Conservation (phyloP, 2,888 invertebrate species). For the Drosophila ustulata region DNA sequence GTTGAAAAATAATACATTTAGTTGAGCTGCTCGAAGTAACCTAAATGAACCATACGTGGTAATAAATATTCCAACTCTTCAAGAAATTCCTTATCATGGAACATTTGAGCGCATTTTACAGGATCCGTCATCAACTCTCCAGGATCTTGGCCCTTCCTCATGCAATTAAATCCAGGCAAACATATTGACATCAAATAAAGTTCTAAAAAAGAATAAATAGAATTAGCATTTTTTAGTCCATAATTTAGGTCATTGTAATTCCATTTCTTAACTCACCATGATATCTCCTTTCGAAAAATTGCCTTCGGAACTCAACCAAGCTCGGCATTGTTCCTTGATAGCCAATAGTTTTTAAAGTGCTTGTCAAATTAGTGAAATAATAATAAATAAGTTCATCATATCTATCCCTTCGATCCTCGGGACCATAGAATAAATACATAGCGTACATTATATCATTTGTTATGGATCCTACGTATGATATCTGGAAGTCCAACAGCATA, state of each 20-base stretch:
- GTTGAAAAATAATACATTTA: not conserved
- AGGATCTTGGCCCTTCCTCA: conserved; percentile 17
- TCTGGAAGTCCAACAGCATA: conserved; percentile 73
- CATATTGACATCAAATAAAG: conserved; percentile 26
- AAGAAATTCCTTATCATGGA: conserved; percentile 12
- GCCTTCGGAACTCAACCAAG: conserved; percentile 47
- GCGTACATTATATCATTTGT: conserved; percentile 65
- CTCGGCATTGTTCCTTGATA: conserved; percentile 59
- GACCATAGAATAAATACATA: conserved; percentile 55
- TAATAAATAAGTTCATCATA: conserved; percentile 59
- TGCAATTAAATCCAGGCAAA: conserved; percentile 23
- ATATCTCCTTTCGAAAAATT: conserved; percentile 50
- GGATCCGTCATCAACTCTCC: conserved; percentile 8
- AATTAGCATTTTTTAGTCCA: too few relatives aligned
- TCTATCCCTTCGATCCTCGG: conserved; percentile 47
- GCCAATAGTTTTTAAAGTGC: conserved; percentile 58
- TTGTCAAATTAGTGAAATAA: conserved; percentile 52
- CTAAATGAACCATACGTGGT: conserved; percentile 53
- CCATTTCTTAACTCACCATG: conserved; percentile 54
- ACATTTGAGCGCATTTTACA: not conserved
- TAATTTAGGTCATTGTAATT: not conserved
- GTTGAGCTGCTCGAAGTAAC: conserved; percentile 59
- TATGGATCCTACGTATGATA: conserved; percentile 63
- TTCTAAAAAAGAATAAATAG: conserved; percentile 10
- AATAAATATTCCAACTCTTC: conserved; percentile 39